These are phyloP conservation scores for Apocrypta bakeri DNA, from an alignment of 1,140 invertebrate species.

Conservation along the genomic window DNA sequence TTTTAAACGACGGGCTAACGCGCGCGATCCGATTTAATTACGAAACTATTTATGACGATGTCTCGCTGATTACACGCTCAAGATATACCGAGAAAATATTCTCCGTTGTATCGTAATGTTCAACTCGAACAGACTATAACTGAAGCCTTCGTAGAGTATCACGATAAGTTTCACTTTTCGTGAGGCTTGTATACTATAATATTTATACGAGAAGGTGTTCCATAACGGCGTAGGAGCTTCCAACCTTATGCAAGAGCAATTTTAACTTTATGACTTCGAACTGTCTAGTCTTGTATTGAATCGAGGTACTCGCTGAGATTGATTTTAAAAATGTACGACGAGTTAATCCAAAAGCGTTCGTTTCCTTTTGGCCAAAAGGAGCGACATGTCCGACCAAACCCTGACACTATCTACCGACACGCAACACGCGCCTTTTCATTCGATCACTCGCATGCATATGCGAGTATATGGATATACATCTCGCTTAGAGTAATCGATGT, in stretches of 20 bases:
- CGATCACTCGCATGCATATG: no score
- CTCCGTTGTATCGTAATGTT: background rate
- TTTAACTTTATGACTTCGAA: no score
- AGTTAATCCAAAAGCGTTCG: no score
- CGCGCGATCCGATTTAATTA: conserved; percentile 2
- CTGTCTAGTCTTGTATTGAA: no score
- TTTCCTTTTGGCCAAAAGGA: background rate
- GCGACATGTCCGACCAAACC: background rate
- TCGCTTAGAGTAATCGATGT: no score
- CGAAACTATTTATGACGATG: background rate
- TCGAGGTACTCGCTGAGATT: background rate
- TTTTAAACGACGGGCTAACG: conserved; percentile 10
- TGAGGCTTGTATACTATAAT: background rate
- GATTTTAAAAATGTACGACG: background rate
- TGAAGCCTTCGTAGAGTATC: background rate
- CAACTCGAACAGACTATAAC: background rate
- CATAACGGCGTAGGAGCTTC: no score
- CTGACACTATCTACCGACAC: background rate
- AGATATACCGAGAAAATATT: no score
- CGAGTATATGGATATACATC: no score
- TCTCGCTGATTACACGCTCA: background rate
- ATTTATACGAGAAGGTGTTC: background rate
- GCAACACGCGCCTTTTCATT: background rate
- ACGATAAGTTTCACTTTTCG: background rate
- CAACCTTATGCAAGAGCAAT: no score